Evolutionary conservation across 1,140 invertebrate genomes (phyloP).

Genomic region (Mamestra configurata): DNA sequence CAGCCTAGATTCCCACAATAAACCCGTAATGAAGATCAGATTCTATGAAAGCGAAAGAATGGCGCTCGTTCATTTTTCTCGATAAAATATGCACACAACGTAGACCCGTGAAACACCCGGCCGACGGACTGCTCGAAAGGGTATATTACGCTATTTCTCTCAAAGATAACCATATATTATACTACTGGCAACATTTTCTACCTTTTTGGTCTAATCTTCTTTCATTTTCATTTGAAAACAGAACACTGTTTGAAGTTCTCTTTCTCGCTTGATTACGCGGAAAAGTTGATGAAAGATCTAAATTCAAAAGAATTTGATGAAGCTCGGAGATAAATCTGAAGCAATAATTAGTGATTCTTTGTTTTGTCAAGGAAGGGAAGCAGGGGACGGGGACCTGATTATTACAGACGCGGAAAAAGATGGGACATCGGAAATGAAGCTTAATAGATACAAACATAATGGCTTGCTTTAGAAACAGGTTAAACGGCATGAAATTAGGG

Average conservation of each 20-base stretch:
- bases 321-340: slow-evolving; percentile 32
- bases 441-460: slow-evolving; percentile 6
- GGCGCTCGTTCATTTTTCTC: slow-evolving; percentile 37
- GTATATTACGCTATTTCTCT: slow-evolving; percentile 18
- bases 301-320: slow-evolving; percentile 18
- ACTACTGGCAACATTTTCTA: slow-evolving; percentile 19
- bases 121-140: slow-evolving; percentile 40
- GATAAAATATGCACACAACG: slow-evolving; percentile 47
- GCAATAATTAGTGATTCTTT: slow-evolving; percentile 27
- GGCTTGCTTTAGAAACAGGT: neutral
- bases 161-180: slow-evolving; percentile 27
- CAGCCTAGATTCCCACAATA: slow-evolving; percentile 31
- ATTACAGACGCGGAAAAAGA: neutral
- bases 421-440: neutral
- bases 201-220: slow-evolving; percentile 15
- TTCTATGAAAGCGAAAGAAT: slow-evolving; percentile 27
- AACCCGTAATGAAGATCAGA: slow-evolving; percentile 29
- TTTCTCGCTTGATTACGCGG: slow-evolving; percentile 28
- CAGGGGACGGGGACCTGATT: neutral
- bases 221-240: slow-evolving; percentile 2
- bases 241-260: neutral
- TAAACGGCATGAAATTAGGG: slow-evolving; percentile 12
- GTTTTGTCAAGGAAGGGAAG: neutral
- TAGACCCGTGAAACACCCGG: slow-evolving; percentile 8
- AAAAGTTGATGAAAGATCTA: slow-evolving; percentile 26